Base-by-base conservation (phyloP, 92 coral and sea anemone species). In the Epizoanthus illoricatus region DNA sequence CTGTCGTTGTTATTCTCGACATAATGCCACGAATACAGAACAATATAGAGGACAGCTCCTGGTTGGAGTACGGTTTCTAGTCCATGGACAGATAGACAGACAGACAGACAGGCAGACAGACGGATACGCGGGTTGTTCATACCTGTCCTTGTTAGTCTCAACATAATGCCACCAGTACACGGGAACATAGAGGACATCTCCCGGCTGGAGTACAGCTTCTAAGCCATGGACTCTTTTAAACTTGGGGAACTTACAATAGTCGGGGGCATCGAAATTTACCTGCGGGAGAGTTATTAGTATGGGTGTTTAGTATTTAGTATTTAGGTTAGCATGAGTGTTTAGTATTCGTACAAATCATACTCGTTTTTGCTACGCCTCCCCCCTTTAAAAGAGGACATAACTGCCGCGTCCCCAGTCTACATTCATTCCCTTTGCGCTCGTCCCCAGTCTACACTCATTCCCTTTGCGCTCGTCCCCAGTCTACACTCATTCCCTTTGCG, bases 141-240 rank as follows among this genome's bases (percentile, higher is more conserved):
- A 87, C 90, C 85, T 59, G 33, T 74, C 67, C 45, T 18, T 66
- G 65, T 76, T 56, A 7, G 90, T 65, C 36, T 87, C 90, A 2
- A 87, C 90, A 65, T 81, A 81, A 69, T 87, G 90, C 90, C 90
- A 87, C 90, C 90, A 87, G 79, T 74, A 55, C 41, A 76, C 20
- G 11, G 90, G 90, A 5, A 87, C 74, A 13, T 87, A 87, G 6
- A 87, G 71, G 3, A 82, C 80, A 64, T 87, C 90, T 33, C 90
- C 90, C 2, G 90, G 80, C 45, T 45, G 72, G 12, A 87, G 72
- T n/a, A 87, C 80, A 18, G 69, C 86, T 63, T 81, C 86, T 17
- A n/a, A 24, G 8, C 86, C 86, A 16, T 55, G 64, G 39, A 82
- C 45, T 45, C 47, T 47, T 19, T 62, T 74, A 68, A 87, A 67